Evolutionary conservation across 2,113 vertebrate species (phyloP).

Genomic region (Antechinus stuartii): DNA sequence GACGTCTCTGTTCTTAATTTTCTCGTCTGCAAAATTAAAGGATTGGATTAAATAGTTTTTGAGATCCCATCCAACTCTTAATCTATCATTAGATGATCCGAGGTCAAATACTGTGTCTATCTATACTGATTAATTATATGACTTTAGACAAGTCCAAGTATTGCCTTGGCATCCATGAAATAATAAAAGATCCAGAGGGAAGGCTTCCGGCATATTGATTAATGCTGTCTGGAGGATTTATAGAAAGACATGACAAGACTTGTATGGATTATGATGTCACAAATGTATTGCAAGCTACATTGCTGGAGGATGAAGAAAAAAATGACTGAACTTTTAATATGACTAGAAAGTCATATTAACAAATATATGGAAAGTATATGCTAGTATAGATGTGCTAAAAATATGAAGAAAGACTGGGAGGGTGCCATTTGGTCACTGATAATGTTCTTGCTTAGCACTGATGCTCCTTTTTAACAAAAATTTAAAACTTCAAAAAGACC

Average conservation of each 20-base stretch:
- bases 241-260: background rate
- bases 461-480: background rate
- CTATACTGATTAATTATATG: background rate
- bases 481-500: background rate
- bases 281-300: background rate
- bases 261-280: background rate
- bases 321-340: background rate
- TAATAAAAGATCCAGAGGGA: background rate
- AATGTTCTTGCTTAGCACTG: background rate
- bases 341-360: background rate
- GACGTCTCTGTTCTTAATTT: background rate
- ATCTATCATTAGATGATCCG: background rate
- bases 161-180: background rate
- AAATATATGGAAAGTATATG: background rate
- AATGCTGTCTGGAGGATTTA: background rate
- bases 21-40: background rate
- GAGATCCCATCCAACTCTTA: background rate
- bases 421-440: rapidly evolving
- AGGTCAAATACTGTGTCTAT: background rate
- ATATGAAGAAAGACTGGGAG: background rate
- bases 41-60: background rate
- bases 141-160: background rate
- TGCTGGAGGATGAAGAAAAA: background rate
- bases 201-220: background rate
- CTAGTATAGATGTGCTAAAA: background rate